phyloP scores from a whole-genome alignment of 1,140 invertebrate genomes.

The Yoshiicerus persimilis region DNA sequence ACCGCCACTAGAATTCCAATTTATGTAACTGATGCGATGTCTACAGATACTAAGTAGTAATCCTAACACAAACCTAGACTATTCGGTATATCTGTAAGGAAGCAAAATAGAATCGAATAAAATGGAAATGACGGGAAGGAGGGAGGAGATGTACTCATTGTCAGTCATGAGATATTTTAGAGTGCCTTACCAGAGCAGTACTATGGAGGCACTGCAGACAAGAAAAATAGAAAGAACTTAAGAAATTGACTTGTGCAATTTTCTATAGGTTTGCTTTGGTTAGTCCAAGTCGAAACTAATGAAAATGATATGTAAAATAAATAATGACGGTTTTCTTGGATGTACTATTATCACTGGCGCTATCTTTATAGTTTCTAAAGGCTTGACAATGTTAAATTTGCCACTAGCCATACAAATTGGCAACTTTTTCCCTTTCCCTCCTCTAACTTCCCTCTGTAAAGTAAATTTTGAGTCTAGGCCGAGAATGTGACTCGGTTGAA shows the following conservation, averaged over 20 bases:
- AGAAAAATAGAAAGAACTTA: not conserved
- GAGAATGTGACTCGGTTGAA: not conserved
- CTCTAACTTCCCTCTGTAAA: no score
- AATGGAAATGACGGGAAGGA: not conserved
- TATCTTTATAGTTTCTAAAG: no score
- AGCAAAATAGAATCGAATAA: not conserved
- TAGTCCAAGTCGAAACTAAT: not conserved
- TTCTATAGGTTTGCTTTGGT: no score
- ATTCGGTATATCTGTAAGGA: not conserved
- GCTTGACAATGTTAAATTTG: no score
- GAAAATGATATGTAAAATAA: not conserved
- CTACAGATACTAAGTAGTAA: not conserved
- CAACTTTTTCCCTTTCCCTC: no score
- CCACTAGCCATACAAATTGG: no score
- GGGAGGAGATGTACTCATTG: not conserved
- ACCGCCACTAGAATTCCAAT: constrained; percentile 11
- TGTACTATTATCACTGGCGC: no score
- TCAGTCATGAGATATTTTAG: not conserved
- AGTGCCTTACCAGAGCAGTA: not conserved
- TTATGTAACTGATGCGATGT: not conserved
- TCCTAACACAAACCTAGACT: no score
- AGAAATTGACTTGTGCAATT: not conserved
- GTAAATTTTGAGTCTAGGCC: not conserved
- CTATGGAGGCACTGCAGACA: not conserved
- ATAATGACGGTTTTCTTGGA: not conserved